Evolutionary conservation across 2,888 invertebrate genomes (phyloP).

Genomic region (Pasiphila rectangulata): DNA sequence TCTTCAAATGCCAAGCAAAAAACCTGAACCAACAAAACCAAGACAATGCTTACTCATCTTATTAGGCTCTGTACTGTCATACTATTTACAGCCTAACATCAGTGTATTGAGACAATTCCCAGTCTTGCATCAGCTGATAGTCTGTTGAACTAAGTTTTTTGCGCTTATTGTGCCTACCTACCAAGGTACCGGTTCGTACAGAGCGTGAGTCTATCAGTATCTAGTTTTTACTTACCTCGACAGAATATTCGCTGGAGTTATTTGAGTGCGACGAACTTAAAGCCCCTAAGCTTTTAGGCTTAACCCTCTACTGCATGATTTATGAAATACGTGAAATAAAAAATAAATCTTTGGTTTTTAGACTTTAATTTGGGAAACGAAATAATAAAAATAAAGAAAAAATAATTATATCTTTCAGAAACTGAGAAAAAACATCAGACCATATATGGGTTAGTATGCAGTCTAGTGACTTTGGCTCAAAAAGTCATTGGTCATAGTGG

Average conservation of each 20-base stretch:
- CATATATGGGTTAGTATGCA: no score
- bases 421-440: no score
- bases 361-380: background rate
- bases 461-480: no score
- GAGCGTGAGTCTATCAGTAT: constrained; percentile 32
- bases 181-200: constrained; percentile 39
- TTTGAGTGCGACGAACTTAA: constrained; percentile 9
- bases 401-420: no score
- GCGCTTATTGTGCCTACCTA: background rate
- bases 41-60: no score
- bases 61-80: no score
- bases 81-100: no score
- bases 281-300: background rate
- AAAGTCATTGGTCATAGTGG: no score
- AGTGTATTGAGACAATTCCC: background rate
- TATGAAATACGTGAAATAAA: background rate
- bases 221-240: constrained; percentile 31
- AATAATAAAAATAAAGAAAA: no score
- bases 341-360: background rate
- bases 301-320: background rate
- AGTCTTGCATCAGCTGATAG: constrained; percentile 25
- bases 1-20: no score
- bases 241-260: background rate
- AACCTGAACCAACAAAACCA: no score
- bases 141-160: constrained; percentile 54